Conservation (phyloP, 2,797 vertebrate genomes). For the Perodicticus potto region DNA sequence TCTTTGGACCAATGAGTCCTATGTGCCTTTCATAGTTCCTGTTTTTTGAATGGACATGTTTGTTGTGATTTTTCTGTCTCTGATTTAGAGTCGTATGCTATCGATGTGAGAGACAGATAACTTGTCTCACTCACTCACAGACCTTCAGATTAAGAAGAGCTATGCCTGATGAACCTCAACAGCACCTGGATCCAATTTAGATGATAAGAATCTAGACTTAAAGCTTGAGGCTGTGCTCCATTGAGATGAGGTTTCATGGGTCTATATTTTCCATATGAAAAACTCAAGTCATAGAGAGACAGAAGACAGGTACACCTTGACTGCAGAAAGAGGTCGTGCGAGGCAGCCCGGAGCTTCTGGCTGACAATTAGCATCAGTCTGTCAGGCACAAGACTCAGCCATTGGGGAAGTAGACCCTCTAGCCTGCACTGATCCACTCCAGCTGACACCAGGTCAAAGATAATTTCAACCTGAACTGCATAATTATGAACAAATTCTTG, state of each 20-base stretch:
- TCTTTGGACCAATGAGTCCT: neutral
- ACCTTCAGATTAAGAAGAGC: neutral
- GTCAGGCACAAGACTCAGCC: neutral
- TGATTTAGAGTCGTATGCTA: neutral
- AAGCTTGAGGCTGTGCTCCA: neutral
- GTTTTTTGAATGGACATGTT: neutral
- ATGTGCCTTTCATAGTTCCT: neutral
- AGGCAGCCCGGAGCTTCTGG: neutral
- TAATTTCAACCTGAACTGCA: neutral
- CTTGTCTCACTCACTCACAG: neutral
- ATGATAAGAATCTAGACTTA: neutral
- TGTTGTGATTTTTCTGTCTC: neutral
- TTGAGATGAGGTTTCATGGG: neutral
- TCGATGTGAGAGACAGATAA: neutral
- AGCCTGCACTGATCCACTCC: neutral
- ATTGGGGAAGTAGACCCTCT: neutral
- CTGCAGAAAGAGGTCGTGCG: neutral
- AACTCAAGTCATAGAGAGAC: neutral
- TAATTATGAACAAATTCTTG: neutral
- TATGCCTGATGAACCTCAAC: neutral
- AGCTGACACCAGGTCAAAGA: neutral
- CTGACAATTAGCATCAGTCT: neutral
- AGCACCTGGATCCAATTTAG: neutral
- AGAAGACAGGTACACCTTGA: neutral
- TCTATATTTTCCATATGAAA: neutral